Conservation (phyloP, 2,113 vertebrate species). For the Neodon shergylaensis region DNA sequence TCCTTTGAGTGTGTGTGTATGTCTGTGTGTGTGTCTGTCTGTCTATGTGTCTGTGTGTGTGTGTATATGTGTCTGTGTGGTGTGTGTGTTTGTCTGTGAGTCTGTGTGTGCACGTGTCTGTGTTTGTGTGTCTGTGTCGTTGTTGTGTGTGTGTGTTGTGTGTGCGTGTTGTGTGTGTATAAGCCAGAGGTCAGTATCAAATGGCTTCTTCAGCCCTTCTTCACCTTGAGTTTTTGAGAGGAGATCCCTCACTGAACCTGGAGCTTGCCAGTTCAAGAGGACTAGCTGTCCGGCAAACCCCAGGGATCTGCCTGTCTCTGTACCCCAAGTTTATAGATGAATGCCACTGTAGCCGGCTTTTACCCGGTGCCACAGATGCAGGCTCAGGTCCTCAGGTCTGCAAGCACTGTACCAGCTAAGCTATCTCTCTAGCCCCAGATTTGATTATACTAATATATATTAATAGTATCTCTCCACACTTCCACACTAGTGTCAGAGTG, state of each 20-base stretch:
- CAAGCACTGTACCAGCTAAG: background rate
- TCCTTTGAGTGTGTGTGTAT: background rate
- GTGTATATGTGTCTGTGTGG: background rate
- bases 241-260: background rate
- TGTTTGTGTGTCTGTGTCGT: background rate
- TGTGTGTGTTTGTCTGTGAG: background rate
- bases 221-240: background rate
- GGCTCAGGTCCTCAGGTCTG: background rate
- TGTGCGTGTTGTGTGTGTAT: background rate
- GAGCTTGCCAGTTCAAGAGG: background rate
- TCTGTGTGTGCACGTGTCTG: no score
- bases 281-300: background rate
- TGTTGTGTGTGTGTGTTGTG: background rate
- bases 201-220: no score
- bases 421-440: background rate
- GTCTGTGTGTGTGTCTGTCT: background rate
- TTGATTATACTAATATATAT: background rate
- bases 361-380: background rate
- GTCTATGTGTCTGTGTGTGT: no score
- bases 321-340: background rate
- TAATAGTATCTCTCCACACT: background rate
- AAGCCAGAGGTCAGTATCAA: background rate
- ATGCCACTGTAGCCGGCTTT: background rate
- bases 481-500: background rate
- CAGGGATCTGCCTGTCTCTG: background rate